phyloP scores from a whole-genome alignment of 2,888 invertebrate species.

The Dolomedes plantarius region DNA sequence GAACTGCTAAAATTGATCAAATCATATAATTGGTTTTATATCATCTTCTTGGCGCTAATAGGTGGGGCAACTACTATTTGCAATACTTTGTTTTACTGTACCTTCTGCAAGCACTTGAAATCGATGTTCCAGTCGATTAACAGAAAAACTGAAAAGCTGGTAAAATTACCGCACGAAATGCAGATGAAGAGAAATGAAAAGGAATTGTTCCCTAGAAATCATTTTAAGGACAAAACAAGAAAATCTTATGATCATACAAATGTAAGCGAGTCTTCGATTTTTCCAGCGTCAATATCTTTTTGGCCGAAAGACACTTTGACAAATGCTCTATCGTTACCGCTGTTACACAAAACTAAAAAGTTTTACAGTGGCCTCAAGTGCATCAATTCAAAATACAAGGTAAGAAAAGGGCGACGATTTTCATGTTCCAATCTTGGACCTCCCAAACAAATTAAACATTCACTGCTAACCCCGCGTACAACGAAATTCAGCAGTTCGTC shows the following conservation, averaged over 20 bases:
- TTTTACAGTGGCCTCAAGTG: neutral
- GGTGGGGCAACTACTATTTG: conserved; percentile 42
- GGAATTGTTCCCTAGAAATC: neutral
- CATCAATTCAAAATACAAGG: neutral
- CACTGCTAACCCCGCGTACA: neutral
- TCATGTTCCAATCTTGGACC: neutral
- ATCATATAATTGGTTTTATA: neutral
- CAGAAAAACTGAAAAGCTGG: conserved; percentile 12
- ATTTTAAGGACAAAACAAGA: neutral
- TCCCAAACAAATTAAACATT: neutral
- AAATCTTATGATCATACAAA: neutral
- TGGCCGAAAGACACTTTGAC: neutral
- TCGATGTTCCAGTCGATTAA: conserved; percentile 47
- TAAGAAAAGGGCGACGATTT: neutral
- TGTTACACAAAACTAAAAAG: neutral
- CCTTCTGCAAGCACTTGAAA: conserved; percentile 47
- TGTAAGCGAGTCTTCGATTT: neutral
- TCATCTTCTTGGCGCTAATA: conserved; percentile 18
- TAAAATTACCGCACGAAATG: neutral
- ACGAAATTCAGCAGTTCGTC: neutral
- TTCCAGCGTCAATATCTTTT: neutral
- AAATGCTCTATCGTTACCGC: neutral
- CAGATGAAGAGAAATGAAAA: neutral
- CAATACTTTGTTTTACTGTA: conserved; percentile 41
- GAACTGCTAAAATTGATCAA: neutral